A percentile compares a stretch with the other conserved stretches of the same genome.
Conservation (phyloP, 2,113 vertebrate species). For the Bolborhynchus lineola region DNA sequence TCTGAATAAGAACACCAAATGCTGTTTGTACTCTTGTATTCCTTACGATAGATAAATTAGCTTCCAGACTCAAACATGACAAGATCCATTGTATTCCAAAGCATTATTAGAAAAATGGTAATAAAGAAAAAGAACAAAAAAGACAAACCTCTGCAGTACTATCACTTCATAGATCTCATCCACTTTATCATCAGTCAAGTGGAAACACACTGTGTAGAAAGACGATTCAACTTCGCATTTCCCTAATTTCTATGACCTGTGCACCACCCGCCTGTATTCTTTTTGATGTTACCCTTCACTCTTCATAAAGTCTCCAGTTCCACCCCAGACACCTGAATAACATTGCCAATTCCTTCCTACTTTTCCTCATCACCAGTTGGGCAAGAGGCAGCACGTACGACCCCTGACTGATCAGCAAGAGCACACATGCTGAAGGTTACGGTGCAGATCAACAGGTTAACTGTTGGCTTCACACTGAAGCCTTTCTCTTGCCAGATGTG, state of each 20-base stretch:
- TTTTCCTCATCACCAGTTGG: not conserved
- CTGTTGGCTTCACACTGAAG: not conserved
- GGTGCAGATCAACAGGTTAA: not conserved
- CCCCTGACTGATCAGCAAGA: not conserved
- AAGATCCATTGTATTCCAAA: not conserved
- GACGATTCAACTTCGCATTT: not conserved
- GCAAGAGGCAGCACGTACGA: not conserved
- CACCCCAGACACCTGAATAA: not conserved
- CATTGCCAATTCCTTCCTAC: not conserved
- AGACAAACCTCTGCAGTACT: not conserved
- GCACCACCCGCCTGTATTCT: not conserved
- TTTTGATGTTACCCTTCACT: not conserved
- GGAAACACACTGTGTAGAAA: not conserved
- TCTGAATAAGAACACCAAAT: not conserved
- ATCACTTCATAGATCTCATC: not conserved
- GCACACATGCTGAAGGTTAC: fast-evolving
- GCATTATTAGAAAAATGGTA: not conserved
- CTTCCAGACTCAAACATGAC: not conserved
- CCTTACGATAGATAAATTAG: not conserved
- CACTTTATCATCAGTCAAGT: not conserved
- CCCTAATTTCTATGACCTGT: not conserved
- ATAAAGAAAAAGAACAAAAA: not conserved
- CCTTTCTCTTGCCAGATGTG: not conserved
- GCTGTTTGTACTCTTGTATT: not conserved
- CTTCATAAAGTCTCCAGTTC: not conserved